Evolutionary conservation across 2,888 invertebrate species (phyloP).

Genomic region (Onthophagus sagittarius): DNA sequence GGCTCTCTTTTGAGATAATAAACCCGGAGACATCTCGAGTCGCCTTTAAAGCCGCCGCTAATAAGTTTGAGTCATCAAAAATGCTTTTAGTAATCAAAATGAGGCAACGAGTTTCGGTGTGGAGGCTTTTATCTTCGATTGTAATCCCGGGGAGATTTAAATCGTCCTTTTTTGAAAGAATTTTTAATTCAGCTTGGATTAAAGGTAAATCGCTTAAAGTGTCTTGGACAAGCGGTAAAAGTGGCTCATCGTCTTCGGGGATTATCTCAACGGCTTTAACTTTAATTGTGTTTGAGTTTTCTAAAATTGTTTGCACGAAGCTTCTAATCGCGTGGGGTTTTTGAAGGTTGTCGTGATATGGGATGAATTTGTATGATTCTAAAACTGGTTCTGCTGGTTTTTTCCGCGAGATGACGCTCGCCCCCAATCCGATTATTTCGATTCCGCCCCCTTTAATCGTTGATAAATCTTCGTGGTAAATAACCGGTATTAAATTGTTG

Average conservation of each 20-base stretch:
- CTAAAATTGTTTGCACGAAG: conserved; percentile 67
- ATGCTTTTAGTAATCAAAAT: conserved; percentile 31
- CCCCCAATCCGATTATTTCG: conserved; percentile 71
- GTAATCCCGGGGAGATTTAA: no score
- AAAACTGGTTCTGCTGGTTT: conserved; percentile 70
- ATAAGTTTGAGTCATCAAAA: neutral
- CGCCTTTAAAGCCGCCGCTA: conserved; percentile 3
- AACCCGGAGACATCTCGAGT: conserved; percentile 13
- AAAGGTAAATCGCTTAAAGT: conserved; percentile 65
- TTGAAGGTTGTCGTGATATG: conserved; percentile 49
- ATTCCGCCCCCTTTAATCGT: conserved; percentile 64
- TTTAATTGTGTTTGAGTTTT: conserved; percentile 63
- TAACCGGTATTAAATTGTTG: conserved; percentile 36
- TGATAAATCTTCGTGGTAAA: conserved; percentile 45
- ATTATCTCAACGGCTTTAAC: conserved; percentile 55
- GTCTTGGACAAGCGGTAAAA: conserved; percentile 54
- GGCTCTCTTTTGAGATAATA: conserved; percentile 19
- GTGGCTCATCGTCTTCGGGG: conserved; percentile 39
- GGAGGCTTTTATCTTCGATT: no score
- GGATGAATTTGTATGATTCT: conserved; percentile 71
- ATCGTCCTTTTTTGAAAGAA: conserved; percentile 57
- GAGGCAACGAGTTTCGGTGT: conserved; percentile 36
- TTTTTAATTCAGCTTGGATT: conserved; percentile 62
- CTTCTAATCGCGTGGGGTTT: conserved; percentile 51
- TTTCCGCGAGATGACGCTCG: conserved; percentile 68